Evolutionary conservation across 2,113 vertebrate genomes (phyloP).

Genomic region (Triplophysa siluroides): DNA sequence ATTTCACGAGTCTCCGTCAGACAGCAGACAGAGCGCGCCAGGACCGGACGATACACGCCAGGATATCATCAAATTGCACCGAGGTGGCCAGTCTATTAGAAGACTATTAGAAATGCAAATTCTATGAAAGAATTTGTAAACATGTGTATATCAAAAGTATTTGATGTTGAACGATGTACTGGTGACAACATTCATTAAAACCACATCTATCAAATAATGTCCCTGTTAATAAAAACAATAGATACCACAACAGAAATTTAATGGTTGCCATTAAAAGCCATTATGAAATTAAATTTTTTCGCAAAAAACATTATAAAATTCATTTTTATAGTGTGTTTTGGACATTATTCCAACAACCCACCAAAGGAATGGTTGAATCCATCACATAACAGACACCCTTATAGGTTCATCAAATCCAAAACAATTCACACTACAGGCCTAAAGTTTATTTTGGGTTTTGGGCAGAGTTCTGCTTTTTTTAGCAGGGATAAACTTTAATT

Average conservation of each 20-base stretch:
- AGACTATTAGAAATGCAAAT: slow-evolving; percentile 14
- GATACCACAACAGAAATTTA: too few relatives aligned
- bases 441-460: too few relatives aligned
- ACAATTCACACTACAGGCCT: too few relatives aligned
- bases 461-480: too few relatives aligned
- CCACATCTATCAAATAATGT: not conserved
- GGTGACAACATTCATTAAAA: not conserved
- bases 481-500: not conserved
- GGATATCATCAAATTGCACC: slow-evolving; percentile 7
- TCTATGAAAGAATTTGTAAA: not conserved
- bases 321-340: too few relatives aligned
- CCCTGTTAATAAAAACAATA: not conserved
- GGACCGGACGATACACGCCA: not conserved
- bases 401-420: too few relatives aligned
- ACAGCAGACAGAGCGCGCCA: not conserved
- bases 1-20: not conserved
- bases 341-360: too few relatives aligned
- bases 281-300: too few relatives aligned
- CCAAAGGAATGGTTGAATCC: too few relatives aligned
- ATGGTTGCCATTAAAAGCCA: too few relatives aligned
- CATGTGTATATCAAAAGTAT: not conserved
- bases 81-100: slow-evolving; percentile 1
- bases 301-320: too few relatives aligned
- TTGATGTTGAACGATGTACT: not conserved
- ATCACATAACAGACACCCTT: too few relatives aligned